Base-by-base conservation (phyloP, 2,113 vertebrate genomes). In the Bubo bubo region DNA sequence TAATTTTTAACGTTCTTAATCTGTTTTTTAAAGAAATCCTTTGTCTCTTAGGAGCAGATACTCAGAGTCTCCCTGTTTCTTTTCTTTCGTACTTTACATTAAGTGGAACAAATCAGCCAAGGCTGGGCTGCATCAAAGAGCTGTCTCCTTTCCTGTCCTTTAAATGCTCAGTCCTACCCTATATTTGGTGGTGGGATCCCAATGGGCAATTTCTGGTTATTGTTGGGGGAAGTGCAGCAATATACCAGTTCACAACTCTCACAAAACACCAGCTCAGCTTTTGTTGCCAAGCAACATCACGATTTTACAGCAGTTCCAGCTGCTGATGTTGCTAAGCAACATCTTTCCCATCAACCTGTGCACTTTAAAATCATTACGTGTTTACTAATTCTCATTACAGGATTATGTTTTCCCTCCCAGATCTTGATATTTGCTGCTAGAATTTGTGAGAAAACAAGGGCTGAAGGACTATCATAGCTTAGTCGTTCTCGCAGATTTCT, bases 281-380 rank as follows among this genome's bases (percentile, higher is more conserved):
- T 49, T 4, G 89, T 95, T 97, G 95, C 94, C 93, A 50, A 60
- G 95, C 39, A 64, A 91, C 64, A 8, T 28, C 93, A 81, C 3
- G 8, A 34, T 13, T 62, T 74, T 45, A 11, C 76, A 76, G 94
- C 86, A 37, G 59, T 76, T 66, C 83, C 95, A 93, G 93, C 91
- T 95, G 95, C 80, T 68, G 86, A 16, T 13, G 93, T 91, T 97
- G 90, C 96, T 9, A 85, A 93, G 94, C 91, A 91, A 95, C 93
- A 2, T 50, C 85, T 49, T 90, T 19, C 77, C 79, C 86, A 62
- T 79, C 83, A 39, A 68, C 66, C 28, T 90, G 68, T 49, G 83
- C 76, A 20, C 70, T 95, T 89, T n/a, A 41, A 81, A 77, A 85
- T 56, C 10, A 8, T 79, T 60, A 10, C 3, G 3, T 70, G 39